Evolutionary conservation across 2,113 vertebrate genomes (phyloP).

Genomic region (Eulemur macaco): DNA sequence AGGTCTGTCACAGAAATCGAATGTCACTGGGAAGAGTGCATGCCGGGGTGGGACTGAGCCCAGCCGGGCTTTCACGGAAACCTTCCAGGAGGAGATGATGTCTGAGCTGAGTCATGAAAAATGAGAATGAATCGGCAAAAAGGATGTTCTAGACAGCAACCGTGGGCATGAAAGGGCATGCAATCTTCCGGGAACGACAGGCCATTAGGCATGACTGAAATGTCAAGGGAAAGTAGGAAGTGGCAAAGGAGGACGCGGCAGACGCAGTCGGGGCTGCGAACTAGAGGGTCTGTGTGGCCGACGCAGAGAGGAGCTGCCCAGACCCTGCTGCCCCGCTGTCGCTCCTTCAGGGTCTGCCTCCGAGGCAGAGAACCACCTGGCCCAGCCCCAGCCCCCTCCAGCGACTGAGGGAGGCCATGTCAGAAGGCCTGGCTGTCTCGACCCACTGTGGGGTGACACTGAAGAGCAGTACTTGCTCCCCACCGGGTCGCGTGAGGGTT

Average conservation of each 20-base stretch:
- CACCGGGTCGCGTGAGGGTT: background rate
- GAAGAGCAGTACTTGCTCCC: background rate
- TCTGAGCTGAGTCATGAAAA: background rate
- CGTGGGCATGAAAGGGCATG: background rate
- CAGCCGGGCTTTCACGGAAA: background rate
- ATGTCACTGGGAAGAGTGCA: background rate
- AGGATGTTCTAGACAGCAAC: background rate
- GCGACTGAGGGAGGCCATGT: fast-evolving
- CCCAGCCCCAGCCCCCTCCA: background rate
- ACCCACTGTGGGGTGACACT: background rate
- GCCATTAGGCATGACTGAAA: background rate
- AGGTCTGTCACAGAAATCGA: background rate
- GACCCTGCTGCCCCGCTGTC: fast-evolving
- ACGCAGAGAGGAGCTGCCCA: fast-evolving
- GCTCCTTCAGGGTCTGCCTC: background rate
- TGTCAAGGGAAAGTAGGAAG: background rate
- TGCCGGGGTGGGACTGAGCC: no score
- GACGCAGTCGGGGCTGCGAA: background rate
- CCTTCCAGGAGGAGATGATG: background rate
- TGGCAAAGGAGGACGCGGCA: background rate
- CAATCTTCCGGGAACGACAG: background rate
- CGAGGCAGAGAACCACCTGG: background rate
- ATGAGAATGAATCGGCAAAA: background rate
- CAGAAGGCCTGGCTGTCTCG: background rate
- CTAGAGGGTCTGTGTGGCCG: fast-evolving